These are phyloP conservation scores for Coecobrya sp. DNA, from an alignment of 2,888 invertebrate species.

Conservation along the genomic window DNA sequence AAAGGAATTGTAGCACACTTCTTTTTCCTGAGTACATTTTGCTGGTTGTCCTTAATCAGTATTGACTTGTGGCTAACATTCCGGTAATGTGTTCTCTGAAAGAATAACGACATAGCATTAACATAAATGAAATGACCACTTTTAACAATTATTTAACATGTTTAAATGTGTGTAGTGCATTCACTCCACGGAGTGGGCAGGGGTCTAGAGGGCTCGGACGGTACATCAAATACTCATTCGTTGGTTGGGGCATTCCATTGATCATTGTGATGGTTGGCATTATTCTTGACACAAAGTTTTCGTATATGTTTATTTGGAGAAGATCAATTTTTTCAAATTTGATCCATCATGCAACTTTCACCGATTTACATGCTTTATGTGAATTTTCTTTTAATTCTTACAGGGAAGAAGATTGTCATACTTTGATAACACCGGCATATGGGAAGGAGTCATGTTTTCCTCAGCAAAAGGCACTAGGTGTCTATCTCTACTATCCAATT, in stretches of 20 bases:
- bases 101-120: too few species aligned
- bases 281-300: slow-evolving; percentile 32
- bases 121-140: too few species aligned
- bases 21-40: slow-evolving; percentile 83
- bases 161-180: too few species aligned
- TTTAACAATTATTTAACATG: too few species aligned
- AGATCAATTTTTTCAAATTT: too few species aligned
- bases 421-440: slow-evolving; percentile 81
- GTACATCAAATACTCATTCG: slow-evolving; percentile 72
- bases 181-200: too few species aligned
- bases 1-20: too few species aligned
- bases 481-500: slow-evolving; percentile 85
- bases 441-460: slow-evolving; percentile 83
- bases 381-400: too few species aligned
- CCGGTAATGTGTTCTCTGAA: too few species aligned
- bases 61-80: slow-evolving; percentile 85
- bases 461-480: slow-evolving; percentile 78
- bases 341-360: too few species aligned
- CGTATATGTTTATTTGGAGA: too few species aligned
- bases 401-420: slow-evolving; percentile 80
- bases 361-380: too few species aligned
- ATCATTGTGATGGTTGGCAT: slow-evolving; percentile 78
- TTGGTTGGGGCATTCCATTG: slow-evolving; percentile 84
- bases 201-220: slow-evolving; percentile 50
- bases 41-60: slow-evolving; percentile 84